Evolutionary conservation across 2,888 invertebrate species (phyloP).

Genomic region (Ernsta delagoae): DNA sequence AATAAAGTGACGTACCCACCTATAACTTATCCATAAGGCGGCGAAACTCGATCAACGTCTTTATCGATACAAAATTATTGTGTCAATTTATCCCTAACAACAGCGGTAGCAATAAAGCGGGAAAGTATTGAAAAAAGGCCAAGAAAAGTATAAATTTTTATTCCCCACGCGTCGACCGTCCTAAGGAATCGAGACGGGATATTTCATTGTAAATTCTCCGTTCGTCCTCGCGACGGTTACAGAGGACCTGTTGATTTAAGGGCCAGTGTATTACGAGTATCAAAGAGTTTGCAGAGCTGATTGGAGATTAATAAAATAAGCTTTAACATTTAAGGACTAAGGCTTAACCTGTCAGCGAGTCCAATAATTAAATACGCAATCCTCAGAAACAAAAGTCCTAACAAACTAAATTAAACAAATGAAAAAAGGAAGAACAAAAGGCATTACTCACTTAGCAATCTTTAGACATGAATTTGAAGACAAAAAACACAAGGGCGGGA

Average conservation of each 20-base stretch:
- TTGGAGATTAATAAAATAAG: no score
- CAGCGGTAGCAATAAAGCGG: constrained; percentile 1
- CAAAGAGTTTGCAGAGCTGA: no score
- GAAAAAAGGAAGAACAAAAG: no score
- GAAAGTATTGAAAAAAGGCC: neutral
- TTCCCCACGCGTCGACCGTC: constrained; percentile 8
- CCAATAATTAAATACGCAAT: no score
- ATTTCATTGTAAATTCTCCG: constrained; percentile 48
- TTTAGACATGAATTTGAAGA: no score
- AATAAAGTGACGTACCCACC: no score
- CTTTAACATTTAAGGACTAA: no score
- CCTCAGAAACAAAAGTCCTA: no score
- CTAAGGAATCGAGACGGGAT: constrained; percentile 44
- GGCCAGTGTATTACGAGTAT: neutral
- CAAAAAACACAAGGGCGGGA: no score
- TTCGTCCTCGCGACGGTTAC: constrained; percentile 48
- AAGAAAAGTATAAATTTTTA: constrained; percentile 6
- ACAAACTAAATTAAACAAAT: no score
- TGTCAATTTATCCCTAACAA: neutral
- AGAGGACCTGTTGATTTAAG: constrained; percentile 57
- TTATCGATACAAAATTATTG: neutral
- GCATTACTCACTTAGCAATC: no score
- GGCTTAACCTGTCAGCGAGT: no score
- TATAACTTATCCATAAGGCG: neutral
- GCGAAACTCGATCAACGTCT: neutral